Evolutionary conservation across 1,140 invertebrate genomes (phyloP).

Genomic region (Brachionus rubens): DNA sequence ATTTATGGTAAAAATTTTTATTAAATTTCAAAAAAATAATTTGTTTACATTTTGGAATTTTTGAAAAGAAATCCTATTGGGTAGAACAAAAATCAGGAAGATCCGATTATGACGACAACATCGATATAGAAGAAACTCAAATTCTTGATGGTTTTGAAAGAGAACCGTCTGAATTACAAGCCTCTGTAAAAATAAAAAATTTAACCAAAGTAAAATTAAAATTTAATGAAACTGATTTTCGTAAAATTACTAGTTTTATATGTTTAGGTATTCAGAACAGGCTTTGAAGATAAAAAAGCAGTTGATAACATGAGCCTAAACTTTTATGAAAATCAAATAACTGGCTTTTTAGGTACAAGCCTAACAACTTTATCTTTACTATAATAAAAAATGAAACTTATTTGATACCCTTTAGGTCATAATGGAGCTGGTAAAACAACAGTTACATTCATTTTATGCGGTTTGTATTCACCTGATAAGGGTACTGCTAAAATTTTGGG

Average conservation of each 20-base stretch:
- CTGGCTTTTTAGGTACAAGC: slow-evolving; percentile 68
- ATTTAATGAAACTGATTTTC: not conserved
- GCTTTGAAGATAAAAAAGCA: slow-evolving; percentile 57
- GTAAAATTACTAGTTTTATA: not conserved
- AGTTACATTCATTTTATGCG: slow-evolving; percentile 60
- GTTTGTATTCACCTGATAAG: slow-evolving; percentile 55
- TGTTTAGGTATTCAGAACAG: slow-evolving; percentile 30
- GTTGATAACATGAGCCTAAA: slow-evolving; percentile 45
- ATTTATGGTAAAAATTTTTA: slow-evolving; percentile 12
- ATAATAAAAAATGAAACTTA: not conserved
- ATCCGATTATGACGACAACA: not conserved
- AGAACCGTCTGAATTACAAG: slow-evolving; percentile 31
- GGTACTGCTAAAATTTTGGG: slow-evolving; percentile 57
- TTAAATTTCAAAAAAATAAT: not conserved
- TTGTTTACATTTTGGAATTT: not conserved
- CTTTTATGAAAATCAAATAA: slow-evolving; percentile 71
- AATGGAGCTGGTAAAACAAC: slow-evolving; percentile 71
- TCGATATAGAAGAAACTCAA: not conserved
- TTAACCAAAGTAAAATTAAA: slow-evolving; percentile 64
- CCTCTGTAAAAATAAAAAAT: slow-evolving; percentile 67
- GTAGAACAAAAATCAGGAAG: not conserved
- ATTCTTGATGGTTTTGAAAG: slow-evolving; percentile 10
- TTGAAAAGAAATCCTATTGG: slow-evolving; percentile 27
- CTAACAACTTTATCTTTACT: not conserved
- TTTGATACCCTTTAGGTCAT: slow-evolving; percentile 65